Evolutionary conservation across 2,888 invertebrate genomes (phyloP), one percentile per base, ranked within the genome.

Genomic region (Ormyrus thymus): DNA sequence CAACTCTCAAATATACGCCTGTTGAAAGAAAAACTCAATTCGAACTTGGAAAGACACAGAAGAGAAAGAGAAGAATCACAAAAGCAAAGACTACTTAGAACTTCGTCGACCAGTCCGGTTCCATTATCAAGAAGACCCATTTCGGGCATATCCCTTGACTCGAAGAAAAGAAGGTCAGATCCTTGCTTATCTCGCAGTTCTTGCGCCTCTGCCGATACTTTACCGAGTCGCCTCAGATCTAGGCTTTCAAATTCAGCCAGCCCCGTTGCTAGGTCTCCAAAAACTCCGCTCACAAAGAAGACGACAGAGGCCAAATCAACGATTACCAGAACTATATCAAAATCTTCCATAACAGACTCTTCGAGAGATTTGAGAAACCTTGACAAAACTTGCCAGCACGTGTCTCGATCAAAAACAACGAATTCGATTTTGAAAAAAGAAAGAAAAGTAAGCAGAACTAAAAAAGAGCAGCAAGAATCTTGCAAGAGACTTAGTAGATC

Each of bases 1-100:
- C 87, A 89, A 5, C 83, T 82, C 50, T 89, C 93, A 0, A 94
- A 93, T 85, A 92, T 94, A 0, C 92, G 93, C 82, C 93, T 92
- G 84, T 86, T 94, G 0, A 92, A 92, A 85, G 93, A 94, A 76
- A 93, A 93, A 90, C 92, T 94, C 78, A 92, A 92, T 79, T 91
- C 92, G 80, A 94, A 93, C 85, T 87, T 94, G 53, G 91, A 91
- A 2, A 89, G 89, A 2, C 85, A 85, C 43, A 83, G 76, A 43
- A 82, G 81, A 68, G 83, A 82, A 68, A 84, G 78, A 48, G 84
- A 77, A 72, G 84, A 83, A 56, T 80, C 58, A 48, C 83, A 68
- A 59, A 85, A 78, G 78, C 69, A 69, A n/a, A 84, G 78, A 76
- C 50, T 76, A 62, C 81, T 69, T 70, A 82, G 85, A 46, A 79